phyloP scores from a whole-genome alignment of 2,888 invertebrate species.

The Diaprepes abbreviatus region DNA sequence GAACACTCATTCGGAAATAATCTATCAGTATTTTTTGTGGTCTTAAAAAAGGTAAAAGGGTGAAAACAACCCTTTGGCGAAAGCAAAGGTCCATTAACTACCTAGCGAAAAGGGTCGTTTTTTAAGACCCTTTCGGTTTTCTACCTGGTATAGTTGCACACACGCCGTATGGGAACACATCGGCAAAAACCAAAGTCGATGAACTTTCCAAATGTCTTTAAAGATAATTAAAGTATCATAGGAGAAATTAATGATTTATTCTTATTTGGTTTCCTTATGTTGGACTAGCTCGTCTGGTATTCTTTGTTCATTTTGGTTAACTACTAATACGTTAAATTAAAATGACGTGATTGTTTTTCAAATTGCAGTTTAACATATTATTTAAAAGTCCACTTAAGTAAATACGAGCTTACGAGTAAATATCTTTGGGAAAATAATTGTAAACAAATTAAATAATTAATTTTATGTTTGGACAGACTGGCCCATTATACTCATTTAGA shows the following conservation, averaged over 20 bases:
- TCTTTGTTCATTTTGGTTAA: neutral
- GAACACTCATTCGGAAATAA: conserved; percentile 44
- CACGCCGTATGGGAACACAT: conserved; percentile 37
- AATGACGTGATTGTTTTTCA: conserved; percentile 5
- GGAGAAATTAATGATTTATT: conserved; percentile 18
- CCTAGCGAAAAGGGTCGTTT: conserved; percentile 43
- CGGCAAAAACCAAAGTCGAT: conserved; percentile 39
- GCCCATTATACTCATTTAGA: too few relatives aligned
- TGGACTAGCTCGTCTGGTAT: neutral
- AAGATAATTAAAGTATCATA: conserved; percentile 26
- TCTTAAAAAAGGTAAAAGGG: conserved; percentile 46
- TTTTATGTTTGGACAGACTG: too few relatives aligned
- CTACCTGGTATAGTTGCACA: conserved; percentile 41
- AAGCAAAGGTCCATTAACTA: conserved; percentile 43
- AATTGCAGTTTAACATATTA: neutral
- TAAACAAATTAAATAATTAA: too few relatives aligned
- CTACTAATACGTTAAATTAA: neutral
- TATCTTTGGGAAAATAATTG: too few relatives aligned
- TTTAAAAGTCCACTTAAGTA: neutral
- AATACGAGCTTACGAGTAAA: too few relatives aligned
- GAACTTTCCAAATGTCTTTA: conserved; percentile 34
- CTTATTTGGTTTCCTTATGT: neutral
- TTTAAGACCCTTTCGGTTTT: conserved; percentile 13
- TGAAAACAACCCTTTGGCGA: conserved; percentile 51
- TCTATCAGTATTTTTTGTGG: conserved; percentile 48